Evolutionary conservation across 2,888 invertebrate species (phyloP).

Genomic region (Noctua janthe): DNA sequence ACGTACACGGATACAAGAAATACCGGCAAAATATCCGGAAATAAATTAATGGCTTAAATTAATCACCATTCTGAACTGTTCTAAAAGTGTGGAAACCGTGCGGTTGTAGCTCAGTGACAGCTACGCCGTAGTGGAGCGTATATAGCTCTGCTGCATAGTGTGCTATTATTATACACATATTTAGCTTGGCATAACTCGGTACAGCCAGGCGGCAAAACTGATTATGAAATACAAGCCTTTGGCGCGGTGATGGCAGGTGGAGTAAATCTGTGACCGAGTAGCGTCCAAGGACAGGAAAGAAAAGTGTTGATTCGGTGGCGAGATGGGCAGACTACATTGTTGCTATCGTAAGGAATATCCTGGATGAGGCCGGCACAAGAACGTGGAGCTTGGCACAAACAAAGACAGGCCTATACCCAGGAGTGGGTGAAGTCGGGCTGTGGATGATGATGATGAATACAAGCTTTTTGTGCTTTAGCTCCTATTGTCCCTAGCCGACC

Average conservation of each 20-base stretch:
- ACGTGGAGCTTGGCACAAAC: too few relatives aligned
- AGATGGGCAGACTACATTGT: too few relatives aligned
- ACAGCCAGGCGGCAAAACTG: neutral
- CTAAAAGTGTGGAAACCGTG: neutral
- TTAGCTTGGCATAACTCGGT: neutral
- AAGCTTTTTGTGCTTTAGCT: neutral
- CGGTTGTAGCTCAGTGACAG: neutral
- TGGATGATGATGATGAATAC: too few relatives aligned
- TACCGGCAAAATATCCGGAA: neutral
- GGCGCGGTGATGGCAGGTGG: too few relatives aligned
- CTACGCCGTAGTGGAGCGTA: constrained; percentile 3
- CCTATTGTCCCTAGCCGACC: neutral
- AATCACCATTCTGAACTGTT: neutral
- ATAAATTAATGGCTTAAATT: neutral
- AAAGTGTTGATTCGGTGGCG: too few relatives aligned
- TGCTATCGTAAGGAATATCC: too few relatives aligned
- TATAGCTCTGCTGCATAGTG: neutral
- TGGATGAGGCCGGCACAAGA: too few relatives aligned
- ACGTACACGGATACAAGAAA: neutral
- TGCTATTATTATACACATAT: neutral
- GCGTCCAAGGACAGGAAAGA: too few relatives aligned
- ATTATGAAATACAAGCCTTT: too few relatives aligned
- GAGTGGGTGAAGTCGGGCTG: too few relatives aligned
- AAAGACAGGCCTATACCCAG: too few relatives aligned
- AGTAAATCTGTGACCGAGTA: too few relatives aligned